A percentile compares a stretch with the other conserved stretches of the same genome.
phyloP scores from a whole-genome alignment of 1,140 invertebrate species.

The Drosophila fuyamai region DNA sequence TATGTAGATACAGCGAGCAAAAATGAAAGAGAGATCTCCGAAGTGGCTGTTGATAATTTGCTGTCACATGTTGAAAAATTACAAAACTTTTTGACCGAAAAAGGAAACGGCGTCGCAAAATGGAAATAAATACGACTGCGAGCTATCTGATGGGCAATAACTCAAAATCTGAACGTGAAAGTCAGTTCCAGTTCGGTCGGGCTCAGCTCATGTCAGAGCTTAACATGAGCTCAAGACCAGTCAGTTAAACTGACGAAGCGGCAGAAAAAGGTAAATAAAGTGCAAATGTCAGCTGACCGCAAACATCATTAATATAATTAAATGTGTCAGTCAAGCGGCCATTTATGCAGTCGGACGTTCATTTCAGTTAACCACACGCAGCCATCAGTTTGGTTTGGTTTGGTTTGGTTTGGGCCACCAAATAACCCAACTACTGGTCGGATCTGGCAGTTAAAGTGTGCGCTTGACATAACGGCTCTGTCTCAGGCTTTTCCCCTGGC shows the following conservation, averaged over 20 bases:
- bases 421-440: constrained; percentile 29
- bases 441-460: constrained; percentile 73
- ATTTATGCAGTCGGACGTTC: constrained; percentile 78
- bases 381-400: constrained; percentile 20
- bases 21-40: constrained; percentile 37
- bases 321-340: constrained; percentile 82
- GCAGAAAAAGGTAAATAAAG: constrained; percentile 70
- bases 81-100: constrained; percentile 38
- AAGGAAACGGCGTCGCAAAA: constrained; percentile 45
- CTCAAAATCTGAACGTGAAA: constrained; percentile 50
- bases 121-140: constrained; percentile 56
- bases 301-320: constrained; percentile 84
- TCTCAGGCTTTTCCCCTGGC: constrained; percentile 35
- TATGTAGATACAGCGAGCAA: constrained; percentile 7
- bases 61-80: constrained; percentile 79
- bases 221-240: constrained; percentile 45
- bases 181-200: constrained; percentile 15
- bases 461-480: constrained; percentile 64
- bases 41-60: constrained; percentile 78
- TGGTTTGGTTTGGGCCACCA: constrained; percentile 23
- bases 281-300: constrained; percentile 84
- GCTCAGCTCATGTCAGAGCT: constrained; percentile 32
- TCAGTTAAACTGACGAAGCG: constrained; percentile 61
- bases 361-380: constrained; percentile 74
- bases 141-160: constrained; percentile 68